phyloP scores from a whole-genome alignment of 1,140 invertebrate genomes.

The Eriocheir sinensis region DNA sequence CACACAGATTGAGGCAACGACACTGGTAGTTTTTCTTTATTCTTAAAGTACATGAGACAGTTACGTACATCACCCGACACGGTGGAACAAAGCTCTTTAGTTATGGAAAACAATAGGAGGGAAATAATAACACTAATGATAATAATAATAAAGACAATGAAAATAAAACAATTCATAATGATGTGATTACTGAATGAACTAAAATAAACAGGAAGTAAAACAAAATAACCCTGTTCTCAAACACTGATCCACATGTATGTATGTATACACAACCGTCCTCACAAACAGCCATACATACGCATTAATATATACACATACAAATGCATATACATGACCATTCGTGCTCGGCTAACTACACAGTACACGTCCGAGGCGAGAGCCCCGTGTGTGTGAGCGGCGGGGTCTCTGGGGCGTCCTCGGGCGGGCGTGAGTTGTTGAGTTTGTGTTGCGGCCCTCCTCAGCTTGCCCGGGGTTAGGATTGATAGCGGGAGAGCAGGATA shows the following conservation, averaged over 20 bases:
- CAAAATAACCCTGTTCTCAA: neutral
- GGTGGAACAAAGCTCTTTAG: neutral
- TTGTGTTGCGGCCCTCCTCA: neutral
- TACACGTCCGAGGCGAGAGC: neutral
- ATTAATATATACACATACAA: slow-evolving; percentile 16
- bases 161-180: neutral
- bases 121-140: neutral
- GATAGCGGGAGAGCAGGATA: no score
- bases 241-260: slow-evolving; percentile 27
- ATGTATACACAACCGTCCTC: neutral
- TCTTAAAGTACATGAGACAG: neutral
- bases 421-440: neutral
- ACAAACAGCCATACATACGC: slow-evolving; percentile 24
- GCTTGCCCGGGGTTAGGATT: no score
- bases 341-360: neutral
- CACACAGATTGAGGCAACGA: neutral
- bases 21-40: neutral
- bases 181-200: neutral
- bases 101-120: neutral
- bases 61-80: slow-evolving; percentile 23
- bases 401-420: neutral
- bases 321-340: neutral
- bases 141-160: slow-evolving; percentile 16
- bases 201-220: neutral
- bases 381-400: no score